Base-by-base conservation (phyloP, 2,797 vertebrate species). In the Acrocephalus scirpaceus region DNA sequence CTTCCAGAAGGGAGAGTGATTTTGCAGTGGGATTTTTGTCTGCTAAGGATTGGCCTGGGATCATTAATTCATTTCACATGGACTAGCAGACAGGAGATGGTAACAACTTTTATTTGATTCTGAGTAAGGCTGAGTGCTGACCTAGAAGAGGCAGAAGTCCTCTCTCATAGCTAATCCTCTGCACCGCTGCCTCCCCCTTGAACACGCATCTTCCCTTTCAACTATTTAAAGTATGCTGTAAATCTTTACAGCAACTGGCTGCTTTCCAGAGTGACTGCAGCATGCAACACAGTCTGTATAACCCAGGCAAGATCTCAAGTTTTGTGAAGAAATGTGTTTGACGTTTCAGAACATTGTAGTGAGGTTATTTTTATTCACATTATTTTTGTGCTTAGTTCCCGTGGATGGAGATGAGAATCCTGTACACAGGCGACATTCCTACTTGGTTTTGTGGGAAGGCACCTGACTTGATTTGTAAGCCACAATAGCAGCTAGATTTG, bases 161-260 rank as follows among this genome's bases (percentile, higher is more conserved):
- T 78, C 54, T 93, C 44, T 30, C 29, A 64, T 47, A 15, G 32
- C 21, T 82, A 76, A 78, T 76, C 32, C 32, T 58, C 44, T 5
- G 10, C 0, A 0, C 27, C 2, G 0, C 85, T 86, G 75, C 58
- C 66, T 92, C 42, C 25, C 23, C n/a, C 40, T 75, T 56, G 44
- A 86, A 57, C 32, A 29, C 2, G 2, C 0, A 9, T 23, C 54
- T 93, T 78, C 50, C 23, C 45, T 76, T 23, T 62, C 30, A 67
- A 32, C 27, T 56, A 32, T 78, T 76, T 73, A 40, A 92, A 70
- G 21, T 44, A 23, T 18, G 45, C 19, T 88, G 45, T 54, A 85
- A 79, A 70, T 40, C 67, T 81, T 56, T 67, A 45, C 45, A 90
- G 76, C 13, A 81, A 30, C 36, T 70, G 79, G 11, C 69, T 76